phyloP scores from a whole-genome alignment of 2,113 vertebrate species.

The Lagenorhynchus albirostris region DNA sequence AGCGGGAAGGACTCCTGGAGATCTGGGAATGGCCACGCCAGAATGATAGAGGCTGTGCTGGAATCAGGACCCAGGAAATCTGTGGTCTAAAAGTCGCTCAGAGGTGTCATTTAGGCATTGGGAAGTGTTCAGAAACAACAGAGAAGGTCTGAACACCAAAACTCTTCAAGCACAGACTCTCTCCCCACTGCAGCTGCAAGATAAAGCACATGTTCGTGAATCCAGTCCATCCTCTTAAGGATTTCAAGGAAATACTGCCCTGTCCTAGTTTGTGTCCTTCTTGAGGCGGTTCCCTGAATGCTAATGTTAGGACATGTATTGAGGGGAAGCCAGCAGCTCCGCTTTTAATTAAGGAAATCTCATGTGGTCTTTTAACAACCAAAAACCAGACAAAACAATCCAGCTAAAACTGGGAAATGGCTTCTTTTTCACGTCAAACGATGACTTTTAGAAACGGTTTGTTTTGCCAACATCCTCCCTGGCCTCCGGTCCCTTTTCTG shows the following conservation, averaged over 20 bases:
- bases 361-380: not conserved
- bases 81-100: not conserved
- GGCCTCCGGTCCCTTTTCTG: not conserved
- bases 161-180: not conserved
- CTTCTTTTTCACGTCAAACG: not conserved
- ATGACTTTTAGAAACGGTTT: not conserved
- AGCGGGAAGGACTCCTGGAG: not conserved
- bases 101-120: not conserved
- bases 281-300: not conserved
- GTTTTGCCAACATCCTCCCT: not conserved
- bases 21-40: not conserved
- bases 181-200: not conserved
- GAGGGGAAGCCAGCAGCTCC: not conserved
- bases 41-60: not conserved
- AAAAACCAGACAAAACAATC: not conserved
- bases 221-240: not conserved
- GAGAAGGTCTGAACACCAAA: not conserved
- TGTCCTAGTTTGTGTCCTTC: not conserved
- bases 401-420: not conserved
- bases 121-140: not conserved
- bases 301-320: not conserved
- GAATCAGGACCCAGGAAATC: not conserved
- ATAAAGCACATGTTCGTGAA: not conserved
- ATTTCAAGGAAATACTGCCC: not conserved
- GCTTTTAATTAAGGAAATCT: not conserved